phyloP scores from a whole-genome alignment of 1,140 invertebrate genomes.

The Drosophila albomicans region DNA sequence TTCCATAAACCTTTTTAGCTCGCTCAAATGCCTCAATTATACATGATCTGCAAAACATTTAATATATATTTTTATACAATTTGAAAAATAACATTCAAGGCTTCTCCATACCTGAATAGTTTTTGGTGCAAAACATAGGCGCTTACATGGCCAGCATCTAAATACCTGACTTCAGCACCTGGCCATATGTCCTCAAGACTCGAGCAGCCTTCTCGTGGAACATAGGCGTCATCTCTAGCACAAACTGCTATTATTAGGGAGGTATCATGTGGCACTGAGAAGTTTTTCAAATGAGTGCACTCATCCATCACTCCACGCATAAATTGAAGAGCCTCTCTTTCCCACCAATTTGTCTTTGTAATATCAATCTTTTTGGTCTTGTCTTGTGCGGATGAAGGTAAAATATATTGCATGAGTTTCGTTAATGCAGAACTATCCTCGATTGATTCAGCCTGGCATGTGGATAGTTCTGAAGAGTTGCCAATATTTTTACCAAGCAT shows the following conservation, averaged over 20 bases:
- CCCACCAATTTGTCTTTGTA: slow-evolving; percentile 87
- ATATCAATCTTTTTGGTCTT: slow-evolving; percentile 84
- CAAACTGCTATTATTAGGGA: slow-evolving; percentile 94
- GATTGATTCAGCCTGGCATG: slow-evolving; percentile 16
- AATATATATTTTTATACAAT: neutral
- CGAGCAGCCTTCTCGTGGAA: slow-evolving; percentile 93
- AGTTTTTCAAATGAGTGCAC: slow-evolving; percentile 98
- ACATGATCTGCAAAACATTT: slow-evolving; percentile 86
- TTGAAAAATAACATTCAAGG: neutral
- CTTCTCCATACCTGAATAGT: slow-evolving; percentile 90
- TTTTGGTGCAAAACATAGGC: slow-evolving; percentile 95
- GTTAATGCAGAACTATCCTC: slow-evolving; percentile 64
- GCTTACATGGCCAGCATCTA: slow-evolving; percentile 95
- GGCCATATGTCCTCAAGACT: slow-evolving; percentile 96
- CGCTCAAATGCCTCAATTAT: slow-evolving; percentile 88
- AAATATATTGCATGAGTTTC: slow-evolving; percentile 77
- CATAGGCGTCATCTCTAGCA: slow-evolving; percentile 96
- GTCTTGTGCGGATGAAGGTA: slow-evolving; percentile 55
- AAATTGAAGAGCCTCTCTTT: slow-evolving; percentile 94
- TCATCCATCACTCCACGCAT: slow-evolving; percentile 99
- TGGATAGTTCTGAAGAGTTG: slow-evolving; percentile 10
- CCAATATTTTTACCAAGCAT: slow-evolving; percentile 27
- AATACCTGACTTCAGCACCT: slow-evolving; percentile 93
- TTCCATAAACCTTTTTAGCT: slow-evolving; percentile 86
- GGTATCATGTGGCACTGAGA: slow-evolving; percentile 93